Base-by-base conservation (phyloP, 2,888 invertebrate species). In the Nomada hirtipes region DNA sequence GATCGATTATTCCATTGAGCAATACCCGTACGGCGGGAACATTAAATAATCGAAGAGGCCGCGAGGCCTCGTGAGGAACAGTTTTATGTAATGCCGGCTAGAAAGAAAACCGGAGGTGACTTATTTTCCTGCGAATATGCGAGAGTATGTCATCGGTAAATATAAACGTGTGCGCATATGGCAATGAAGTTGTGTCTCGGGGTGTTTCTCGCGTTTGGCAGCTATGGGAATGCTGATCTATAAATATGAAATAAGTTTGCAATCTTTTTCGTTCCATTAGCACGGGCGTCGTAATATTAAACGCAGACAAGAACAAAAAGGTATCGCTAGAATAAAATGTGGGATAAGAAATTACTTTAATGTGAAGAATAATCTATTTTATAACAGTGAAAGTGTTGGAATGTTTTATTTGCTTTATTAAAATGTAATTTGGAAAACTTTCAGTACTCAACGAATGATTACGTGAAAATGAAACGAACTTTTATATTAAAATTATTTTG, bases 111-210 rank as follows among this genome's bases (percentile, higher is more conserved):
- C 55, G 67, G 52, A 65, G 47, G 69, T 53, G 72, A 61, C 68
- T 50, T 13, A 26, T 70, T 76, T 73, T 65, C 69, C 55, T 61
- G 60, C 47, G 53, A 44, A 15, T 36, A 44, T 20, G 44, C 52
- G 67, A 70, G 47, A 73, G 60, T 77, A 63, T 82, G 86, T 86
- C 82, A 86, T 86, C 82, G 75, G 50, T 44, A 53, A 79, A 84
- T 82, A 70, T 68, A 71, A 23, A 15, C 64, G 15, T 18, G 60
- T 36, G 59, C 47, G 61, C 36, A n/a, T 42, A 55, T 20, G 11
- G 13, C 52, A 20, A 20, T 15, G 2, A 42, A 50, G 29, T 15
- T 65, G 65, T 52, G 36, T 50, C 29, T 26, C 61, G 4, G 23
- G 23, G 60, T 53, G 42, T 42, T 70, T 36, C n/a, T 63, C 9